A percentile compares a stretch with the other conserved stretches of the same genome.
phyloP scores from a whole-genome alignment of 2,888 invertebrate species.

The Athripsodes cinereus region DNA sequence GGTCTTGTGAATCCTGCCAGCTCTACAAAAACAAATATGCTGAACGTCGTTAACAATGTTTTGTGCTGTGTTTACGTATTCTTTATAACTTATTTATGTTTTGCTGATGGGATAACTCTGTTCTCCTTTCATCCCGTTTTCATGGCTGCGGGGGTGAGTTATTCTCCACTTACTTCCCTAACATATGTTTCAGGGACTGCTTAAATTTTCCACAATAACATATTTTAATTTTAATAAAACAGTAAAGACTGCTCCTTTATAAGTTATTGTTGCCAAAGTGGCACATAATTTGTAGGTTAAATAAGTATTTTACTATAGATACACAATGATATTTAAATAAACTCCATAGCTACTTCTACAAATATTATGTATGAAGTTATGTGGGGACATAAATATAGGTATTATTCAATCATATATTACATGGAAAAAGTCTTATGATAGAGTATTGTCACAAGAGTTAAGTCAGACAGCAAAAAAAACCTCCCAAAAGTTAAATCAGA shows the following conservation, averaged over 20 bases:
- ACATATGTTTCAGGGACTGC: background rate
- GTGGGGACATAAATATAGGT: too few relatives aligned
- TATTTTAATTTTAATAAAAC: too few relatives aligned
- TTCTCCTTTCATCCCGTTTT: conserved; percentile 47
- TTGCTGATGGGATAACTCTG: conserved; percentile 28
- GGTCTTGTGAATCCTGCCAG: conserved; percentile 16
- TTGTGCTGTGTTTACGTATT: conserved; percentile 8
- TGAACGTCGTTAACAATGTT: conserved; percentile 17
- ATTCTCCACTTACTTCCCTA: background rate
- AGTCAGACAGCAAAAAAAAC: too few relatives aligned
- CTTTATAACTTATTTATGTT: conserved; percentile 19
- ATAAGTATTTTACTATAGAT: background rate
- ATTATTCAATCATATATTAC: too few relatives aligned
- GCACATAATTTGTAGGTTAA: background rate
- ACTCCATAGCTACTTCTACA: too few relatives aligned
- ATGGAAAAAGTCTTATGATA: too few relatives aligned
- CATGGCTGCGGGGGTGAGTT: conserved; percentile 46
- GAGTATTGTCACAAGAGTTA: too few relatives aligned
- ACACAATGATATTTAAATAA: too few relatives aligned
- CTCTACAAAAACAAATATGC: conserved; percentile 12
- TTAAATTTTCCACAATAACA: too few relatives aligned
- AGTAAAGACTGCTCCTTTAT: too few relatives aligned
- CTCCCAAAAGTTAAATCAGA: too few relatives aligned
- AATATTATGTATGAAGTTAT: too few relatives aligned
- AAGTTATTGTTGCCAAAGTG: background rate